These are phyloP conservation scores for Gambelia wislizenii DNA, from an alignment of 2,797 vertebrate genomes.

Conservation along the genomic window DNA sequence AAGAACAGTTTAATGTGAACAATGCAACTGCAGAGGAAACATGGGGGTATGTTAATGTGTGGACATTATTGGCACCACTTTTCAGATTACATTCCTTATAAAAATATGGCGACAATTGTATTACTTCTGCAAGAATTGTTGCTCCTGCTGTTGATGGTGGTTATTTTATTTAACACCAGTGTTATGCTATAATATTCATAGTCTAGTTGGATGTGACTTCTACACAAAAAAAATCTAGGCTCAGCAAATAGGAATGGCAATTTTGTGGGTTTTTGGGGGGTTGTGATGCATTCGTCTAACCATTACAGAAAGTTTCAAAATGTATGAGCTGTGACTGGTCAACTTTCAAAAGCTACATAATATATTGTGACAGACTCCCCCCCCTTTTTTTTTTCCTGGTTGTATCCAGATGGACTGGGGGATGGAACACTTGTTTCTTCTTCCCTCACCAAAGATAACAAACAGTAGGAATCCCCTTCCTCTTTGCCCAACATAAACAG, in stretches of 20 bases:
- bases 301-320: neutral
- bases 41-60: conserved; percentile 72
- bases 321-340: neutral
- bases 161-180: neutral
- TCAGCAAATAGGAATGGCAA: neutral
- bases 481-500: neutral
- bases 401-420: neutral
- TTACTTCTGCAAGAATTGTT: conserved; percentile 20
- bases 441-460: neutral
- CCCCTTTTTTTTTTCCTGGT: neutral
- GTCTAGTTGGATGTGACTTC: neutral
- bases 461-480: neutral
- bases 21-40: conserved; percentile 55
- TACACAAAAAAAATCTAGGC: neutral
- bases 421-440: neutral
- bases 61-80: conserved; percentile 77
- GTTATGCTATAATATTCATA: neutral
- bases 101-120: conserved; percentile 19
- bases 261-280: neutral
- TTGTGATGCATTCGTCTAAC: neutral
- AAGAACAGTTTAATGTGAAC: conserved; percentile 68
- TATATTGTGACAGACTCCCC: neutral
- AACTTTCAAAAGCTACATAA: neutral
- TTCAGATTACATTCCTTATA: conserved; percentile 76
- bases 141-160: neutral